Conservation (phyloP, 2,113 vertebrate genomes). For the Hippocampus guttulatus region DNA sequence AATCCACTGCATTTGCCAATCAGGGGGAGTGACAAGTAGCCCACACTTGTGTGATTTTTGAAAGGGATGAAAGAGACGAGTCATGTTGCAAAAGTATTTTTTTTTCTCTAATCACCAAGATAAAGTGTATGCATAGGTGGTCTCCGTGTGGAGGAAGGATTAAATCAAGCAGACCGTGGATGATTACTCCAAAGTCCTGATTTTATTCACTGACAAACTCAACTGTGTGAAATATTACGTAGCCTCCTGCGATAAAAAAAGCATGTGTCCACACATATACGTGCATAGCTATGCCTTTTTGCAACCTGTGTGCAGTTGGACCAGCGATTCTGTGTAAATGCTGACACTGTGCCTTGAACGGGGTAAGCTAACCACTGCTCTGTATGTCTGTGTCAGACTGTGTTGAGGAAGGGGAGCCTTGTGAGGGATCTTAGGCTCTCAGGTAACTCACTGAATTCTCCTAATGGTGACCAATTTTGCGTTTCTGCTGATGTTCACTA, state of each 20-base stretch:
- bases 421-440: conserved; percentile 69
- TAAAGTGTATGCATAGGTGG: conserved; percentile 29
- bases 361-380: conserved; percentile 62
- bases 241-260: conserved; percentile 17
- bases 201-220: conserved; percentile 39
- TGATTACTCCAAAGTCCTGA: conserved; percentile 41
- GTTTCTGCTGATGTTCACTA: conserved; percentile 55
- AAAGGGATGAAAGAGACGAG: conserved; percentile 16
- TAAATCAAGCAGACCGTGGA: conserved; percentile 43
- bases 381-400: conserved; percentile 70
- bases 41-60: conserved; percentile 35
- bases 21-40: conserved; percentile 29
- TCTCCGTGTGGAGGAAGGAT: conserved; percentile 28
- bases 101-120: conserved; percentile 30
- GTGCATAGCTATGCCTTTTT: not conserved
- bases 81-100: conserved; percentile 21
- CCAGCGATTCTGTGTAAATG: conserved; percentile 23
- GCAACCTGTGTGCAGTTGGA: conserved; percentile 18
- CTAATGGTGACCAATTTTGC: conserved; percentile 34
- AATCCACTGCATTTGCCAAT: conserved; percentile 22
- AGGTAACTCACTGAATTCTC: conserved; percentile 57
- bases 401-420: conserved; percentile 68
- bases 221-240: conserved; percentile 18
- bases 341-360: conserved; percentile 43
- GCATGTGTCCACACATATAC: conserved; percentile 18